Conservation (phyloP, 2,797 vertebrate species). For the Xenopus petersii region DNA sequence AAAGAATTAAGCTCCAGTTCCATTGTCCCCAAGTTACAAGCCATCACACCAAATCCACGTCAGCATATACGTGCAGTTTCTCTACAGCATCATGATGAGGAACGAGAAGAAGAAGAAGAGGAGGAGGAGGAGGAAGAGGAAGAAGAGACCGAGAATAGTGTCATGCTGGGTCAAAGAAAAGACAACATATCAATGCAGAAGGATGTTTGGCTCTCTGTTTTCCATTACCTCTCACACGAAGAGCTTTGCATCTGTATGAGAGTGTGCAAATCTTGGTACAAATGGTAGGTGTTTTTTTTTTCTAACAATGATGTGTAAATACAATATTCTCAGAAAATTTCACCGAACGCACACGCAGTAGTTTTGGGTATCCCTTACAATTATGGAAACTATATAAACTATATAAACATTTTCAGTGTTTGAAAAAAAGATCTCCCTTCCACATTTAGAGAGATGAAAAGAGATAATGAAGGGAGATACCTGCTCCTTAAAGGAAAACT, state of each 20-base stretch:
- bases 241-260: slow-evolving; percentile 97
- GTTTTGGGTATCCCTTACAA: too few species aligned
- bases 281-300: slow-evolving; percentile 80
- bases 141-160: slow-evolving; percentile 52
- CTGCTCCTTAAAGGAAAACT: too few species aligned
- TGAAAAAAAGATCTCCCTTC: too few species aligned
- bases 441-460: too few species aligned
- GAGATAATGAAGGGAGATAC: too few species aligned
- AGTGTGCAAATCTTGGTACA: slow-evolving; percentile 98
- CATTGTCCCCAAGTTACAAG: slow-evolving; percentile 95
- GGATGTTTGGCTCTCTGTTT: slow-evolving; percentile 97
- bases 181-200: slow-evolving; percentile 85
- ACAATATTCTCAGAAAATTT: too few species aligned
- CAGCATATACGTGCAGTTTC: slow-evolving; percentile 53
- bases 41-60: slow-evolving; percentile 80
- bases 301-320: too few species aligned
- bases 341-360: too few species aligned
- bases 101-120: slow-evolving; percentile 63
- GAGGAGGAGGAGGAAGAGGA: slow-evolving; percentile 62
- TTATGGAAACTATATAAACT: too few species aligned
- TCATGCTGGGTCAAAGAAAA: slow-evolving; percentile 69
- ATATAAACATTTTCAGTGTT: too few species aligned
- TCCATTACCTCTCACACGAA: slow-evolving; percentile 89
- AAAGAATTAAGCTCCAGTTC: slow-evolving; percentile 79
- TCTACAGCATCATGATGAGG: slow-evolving; percentile 54